A percentile compares a stretch with the other conserved stretches of the same genome.
phyloP scores from a whole-genome alignment of 2,888 invertebrate species.

The Caenorhabditis afra region DNA sequence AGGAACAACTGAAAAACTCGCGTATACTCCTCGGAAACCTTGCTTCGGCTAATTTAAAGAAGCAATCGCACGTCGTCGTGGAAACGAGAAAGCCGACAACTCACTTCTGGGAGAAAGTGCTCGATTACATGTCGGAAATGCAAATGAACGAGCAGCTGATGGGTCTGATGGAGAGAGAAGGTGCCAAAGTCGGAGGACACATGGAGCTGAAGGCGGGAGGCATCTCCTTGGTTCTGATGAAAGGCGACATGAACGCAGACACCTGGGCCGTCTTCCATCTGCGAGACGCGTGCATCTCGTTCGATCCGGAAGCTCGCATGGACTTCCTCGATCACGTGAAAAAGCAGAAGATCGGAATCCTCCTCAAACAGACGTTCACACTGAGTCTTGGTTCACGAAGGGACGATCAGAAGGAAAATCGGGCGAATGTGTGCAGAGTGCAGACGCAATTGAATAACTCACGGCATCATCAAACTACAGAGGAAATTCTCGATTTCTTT shows the following conservation, averaged over 20 bases:
- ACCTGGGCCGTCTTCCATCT: constrained; percentile 79
- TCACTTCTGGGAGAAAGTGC: constrained; percentile 66
- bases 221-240: constrained; percentile 76
- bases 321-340: constrained; percentile 42
- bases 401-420: constrained; percentile 50
- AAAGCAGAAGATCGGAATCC: constrained; percentile 62
- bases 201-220: constrained; percentile 71
- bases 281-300: constrained; percentile 66
- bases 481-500: constrained; percentile 65
- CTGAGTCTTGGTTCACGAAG: constrained; percentile 65
- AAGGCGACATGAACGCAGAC: constrained; percentile 78
- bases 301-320: constrained; percentile 65
- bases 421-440: constrained; percentile 72
- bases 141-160: constrained; percentile 61
- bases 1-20: constrained; percentile 76
- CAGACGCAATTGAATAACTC: constrained; percentile 50
- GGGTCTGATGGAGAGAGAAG: constrained; percentile 57
- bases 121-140: constrained; percentile 63
- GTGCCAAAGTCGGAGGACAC: constrained; percentile 69
- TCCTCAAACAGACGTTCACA: constrained; percentile 69
- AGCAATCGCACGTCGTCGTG: neutral
- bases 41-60: constrained; percentile 32
- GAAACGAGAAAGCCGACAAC: constrained; percentile 48
- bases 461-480: constrained; percentile 65
- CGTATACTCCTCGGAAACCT: constrained; percentile 67